Evolutionary conservation across 2,797 vertebrate species (phyloP).

Genomic region (Antrozous pallidus): DNA sequence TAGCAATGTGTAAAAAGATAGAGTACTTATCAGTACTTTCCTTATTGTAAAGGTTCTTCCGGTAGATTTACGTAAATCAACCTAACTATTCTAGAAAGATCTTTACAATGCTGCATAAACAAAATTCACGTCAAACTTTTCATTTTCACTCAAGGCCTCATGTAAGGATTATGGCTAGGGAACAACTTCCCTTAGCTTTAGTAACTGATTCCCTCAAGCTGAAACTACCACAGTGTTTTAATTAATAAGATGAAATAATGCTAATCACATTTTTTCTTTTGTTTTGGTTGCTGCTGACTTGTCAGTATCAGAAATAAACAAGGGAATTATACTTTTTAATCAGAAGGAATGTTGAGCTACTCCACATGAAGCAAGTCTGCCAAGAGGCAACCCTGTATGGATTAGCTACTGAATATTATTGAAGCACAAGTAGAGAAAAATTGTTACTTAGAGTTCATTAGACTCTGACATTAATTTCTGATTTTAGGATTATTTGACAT

Average conservation of each 20-base stretch:
- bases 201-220: neutral
- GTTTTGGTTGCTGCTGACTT: neutral
- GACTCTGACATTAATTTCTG: neutral
- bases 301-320: neutral
- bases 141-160: neutral
- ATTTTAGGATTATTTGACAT: neutral
- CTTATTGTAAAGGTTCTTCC: neutral
- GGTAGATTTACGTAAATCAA: neutral
- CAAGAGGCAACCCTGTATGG: neutral
- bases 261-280: neutral
- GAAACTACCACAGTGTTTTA: neutral
- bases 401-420: neutral
- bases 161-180: neutral
- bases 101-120: neutral
- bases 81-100: neutral
- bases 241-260: neutral
- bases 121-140: neutral
- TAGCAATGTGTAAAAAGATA: neutral
- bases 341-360: neutral
- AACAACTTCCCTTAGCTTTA: neutral
- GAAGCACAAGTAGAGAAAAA: constrained; percentile 8
- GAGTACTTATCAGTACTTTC: neutral
- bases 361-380: neutral
- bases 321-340: neutral
- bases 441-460: neutral